Base-by-base conservation (phyloP, 2,113 vertebrate genomes). In the Zingel zingel region DNA sequence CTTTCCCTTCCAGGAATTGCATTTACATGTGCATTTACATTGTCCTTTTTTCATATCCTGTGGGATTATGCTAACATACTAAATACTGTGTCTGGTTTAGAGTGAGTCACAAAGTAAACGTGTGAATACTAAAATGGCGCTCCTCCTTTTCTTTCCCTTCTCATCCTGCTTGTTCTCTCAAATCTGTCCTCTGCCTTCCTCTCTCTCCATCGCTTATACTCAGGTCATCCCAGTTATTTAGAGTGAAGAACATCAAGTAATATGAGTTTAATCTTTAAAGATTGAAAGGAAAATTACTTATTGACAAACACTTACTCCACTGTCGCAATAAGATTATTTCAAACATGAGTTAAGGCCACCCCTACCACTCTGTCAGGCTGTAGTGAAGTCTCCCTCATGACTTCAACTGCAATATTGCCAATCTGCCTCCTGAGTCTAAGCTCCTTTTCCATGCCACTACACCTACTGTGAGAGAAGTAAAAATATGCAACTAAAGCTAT, bases 261-360 rank as follows among this genome's bases (percentile, higher is more conserved):
- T 77, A 79, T 74, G 45, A 86, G 61, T 84, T 77, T 65, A 82
- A 80, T 80, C 61, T 58, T 50, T 33, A 58, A 19, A 48, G 72
- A 76, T 39, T 75, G 81, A 75, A 87, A 82, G 74, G 27, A 84
- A 89, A 89, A 86, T 82, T 19, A 79, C 57, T 84, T 89, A 86
- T 89, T 77, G 81, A 87, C 80, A 83, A 88, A 84, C 69, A 81
- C 64, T 45, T 82, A 51, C 57, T 74, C 51, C 48, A 57, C 77
- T 1, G 5, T 83, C 74, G 76, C 70, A 63, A 62, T 68, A 27
- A 66, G 51, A 77, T 84, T 53, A 72, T 71, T 66, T 70, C 68
- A 61, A 65, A 77, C 45, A 74, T 33, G 63, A 84, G 33, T 78
- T 61, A 77, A 16, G 43, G 45, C 77, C 51, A 13, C 63, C 33